Conservation (phyloP, 2,888 invertebrate genomes). For the Dicyrtomina minuta region DNA sequence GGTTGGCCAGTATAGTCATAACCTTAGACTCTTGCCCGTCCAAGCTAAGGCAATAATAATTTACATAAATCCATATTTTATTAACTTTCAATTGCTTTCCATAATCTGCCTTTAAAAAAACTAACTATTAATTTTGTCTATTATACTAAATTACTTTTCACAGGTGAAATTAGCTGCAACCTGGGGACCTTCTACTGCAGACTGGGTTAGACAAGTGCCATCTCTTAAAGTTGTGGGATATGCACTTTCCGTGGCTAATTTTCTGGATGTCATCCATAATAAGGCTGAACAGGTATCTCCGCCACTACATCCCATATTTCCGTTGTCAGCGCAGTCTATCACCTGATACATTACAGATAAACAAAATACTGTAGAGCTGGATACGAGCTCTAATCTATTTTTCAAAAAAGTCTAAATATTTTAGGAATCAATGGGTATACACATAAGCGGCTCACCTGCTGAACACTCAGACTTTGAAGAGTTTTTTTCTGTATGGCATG, state of each 20-base stretch:
- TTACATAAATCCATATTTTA: constrained; percentile 9
- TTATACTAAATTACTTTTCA: too few species aligned
- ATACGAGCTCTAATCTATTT: constrained; percentile 19
- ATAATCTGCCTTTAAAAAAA: too few species aligned
- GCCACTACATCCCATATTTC: constrained; percentile 74
- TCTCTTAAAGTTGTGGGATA: constrained; percentile 51
- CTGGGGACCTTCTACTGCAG: constrained; percentile 58
- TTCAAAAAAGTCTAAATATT: neutral
- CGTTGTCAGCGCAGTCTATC: constrained; percentile 75
- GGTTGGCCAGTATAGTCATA: constrained; percentile 63
- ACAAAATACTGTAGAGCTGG: neutral
- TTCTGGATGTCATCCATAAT: constrained; percentile 64
- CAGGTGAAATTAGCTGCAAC: constrained; percentile 65
- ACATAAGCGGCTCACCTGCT: constrained; percentile 60
- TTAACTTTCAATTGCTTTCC: neutral
- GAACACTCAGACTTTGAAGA: constrained; percentile 68
- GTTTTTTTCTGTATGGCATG: constrained; percentile 67
- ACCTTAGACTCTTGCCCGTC: constrained; percentile 67
- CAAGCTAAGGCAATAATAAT: constrained; percentile 60
- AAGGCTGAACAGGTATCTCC: constrained; percentile 78
- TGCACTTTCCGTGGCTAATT: constrained; percentile 44
- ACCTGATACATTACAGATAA: constrained; percentile 59
- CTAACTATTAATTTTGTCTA: too few species aligned
- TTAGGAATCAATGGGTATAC: neutral
- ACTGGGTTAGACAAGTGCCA: constrained; percentile 36